Conservation (phyloP, 2,888 invertebrate species). For the Xestia sexstrigata region DNA sequence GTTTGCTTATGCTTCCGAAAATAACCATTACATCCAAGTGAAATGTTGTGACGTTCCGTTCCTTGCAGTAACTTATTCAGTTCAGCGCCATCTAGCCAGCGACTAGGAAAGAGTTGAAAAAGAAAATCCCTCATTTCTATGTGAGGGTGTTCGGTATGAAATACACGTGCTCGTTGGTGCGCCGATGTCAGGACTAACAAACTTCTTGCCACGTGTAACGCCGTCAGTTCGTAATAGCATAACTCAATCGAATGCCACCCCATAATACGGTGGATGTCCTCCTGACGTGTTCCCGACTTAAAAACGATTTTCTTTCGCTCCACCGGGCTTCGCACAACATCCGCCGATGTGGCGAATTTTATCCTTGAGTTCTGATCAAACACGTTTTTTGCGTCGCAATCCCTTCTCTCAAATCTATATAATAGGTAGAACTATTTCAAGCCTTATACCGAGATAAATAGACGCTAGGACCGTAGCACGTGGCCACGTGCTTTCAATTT, state of each 20-base stretch:
- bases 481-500: background rate
- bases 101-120: no score
- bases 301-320: background rate
- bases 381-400: background rate
- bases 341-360: background rate
- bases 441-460: background rate
- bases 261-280: background rate
- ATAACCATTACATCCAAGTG: no score
- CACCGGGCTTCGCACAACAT: background rate
- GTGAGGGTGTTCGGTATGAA: no score
- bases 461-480: background rate
- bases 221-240: background rate
- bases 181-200: no score
- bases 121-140: no score
- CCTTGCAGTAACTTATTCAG: no score
- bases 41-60: no score
- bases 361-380: background rate
- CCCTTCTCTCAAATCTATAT: background rate
- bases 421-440: background rate
- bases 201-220: no score
- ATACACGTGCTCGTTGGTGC: no score
- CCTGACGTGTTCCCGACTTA: background rate
- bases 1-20: no score
- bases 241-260: no score
- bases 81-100: no score